Percentiles rank a stretch among this genome's conserved stretches.
These are phyloP conservation scores for Dermochelys coriacea DNA, from an alignment of 2,797 vertebrate genomes.

Conservation along the genomic window DNA sequence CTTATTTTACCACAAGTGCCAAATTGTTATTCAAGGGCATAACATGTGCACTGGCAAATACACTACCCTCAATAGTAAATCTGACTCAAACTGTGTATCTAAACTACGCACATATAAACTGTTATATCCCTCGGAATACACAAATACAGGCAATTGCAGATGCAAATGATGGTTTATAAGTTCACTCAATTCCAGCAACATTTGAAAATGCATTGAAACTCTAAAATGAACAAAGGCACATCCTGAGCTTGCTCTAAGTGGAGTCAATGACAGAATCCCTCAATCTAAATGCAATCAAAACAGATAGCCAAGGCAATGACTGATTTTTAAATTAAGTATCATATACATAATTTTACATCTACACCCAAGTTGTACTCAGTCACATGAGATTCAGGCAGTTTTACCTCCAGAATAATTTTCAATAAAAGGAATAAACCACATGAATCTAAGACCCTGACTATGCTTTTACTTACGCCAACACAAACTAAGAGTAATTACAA, in stretches of 20 bases:
- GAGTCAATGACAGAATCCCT: not conserved
- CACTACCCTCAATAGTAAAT: not conserved
- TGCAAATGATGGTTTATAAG: no score
- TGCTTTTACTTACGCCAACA: not conserved
- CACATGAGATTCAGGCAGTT: not conserved
- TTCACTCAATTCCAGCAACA: not conserved
- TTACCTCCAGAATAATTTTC: not conserved
- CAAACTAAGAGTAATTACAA: not conserved
- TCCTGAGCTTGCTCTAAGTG: not conserved
- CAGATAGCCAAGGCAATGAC: not conserved
- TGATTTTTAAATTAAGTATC: not conserved
- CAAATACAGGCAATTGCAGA: not conserved
- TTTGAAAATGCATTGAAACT: not conserved
- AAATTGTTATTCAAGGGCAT: not conserved
- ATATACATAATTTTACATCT: not conserved
- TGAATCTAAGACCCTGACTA: not conserved
- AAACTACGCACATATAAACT: not conserved
- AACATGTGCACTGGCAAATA: not conserved
- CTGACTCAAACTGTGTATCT: not conserved
- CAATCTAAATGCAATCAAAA: not conserved
- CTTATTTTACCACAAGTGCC: not conserved
- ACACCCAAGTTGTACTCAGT: not conserved
- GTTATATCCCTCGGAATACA: not conserved
- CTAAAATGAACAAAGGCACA: not conserved
- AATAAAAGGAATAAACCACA: not conserved